Evolutionary conservation across 2,113 vertebrate species (phyloP).

Genomic region (Neogale vison): DNA sequence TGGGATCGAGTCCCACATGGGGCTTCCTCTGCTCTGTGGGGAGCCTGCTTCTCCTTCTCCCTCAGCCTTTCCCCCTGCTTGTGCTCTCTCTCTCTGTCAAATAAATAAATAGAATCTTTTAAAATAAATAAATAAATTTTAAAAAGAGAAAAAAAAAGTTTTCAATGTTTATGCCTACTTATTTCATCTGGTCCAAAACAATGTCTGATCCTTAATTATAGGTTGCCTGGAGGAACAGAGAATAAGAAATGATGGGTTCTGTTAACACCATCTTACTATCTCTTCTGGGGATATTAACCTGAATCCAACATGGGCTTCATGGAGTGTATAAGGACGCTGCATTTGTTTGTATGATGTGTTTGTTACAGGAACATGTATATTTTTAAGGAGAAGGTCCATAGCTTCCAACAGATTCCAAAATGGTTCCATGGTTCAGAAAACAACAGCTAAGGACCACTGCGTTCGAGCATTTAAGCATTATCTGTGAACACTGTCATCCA

Average conservation of each 20-base stretch:
- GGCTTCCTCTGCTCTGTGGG: no score
- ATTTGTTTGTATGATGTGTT: background rate
- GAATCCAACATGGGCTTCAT: background rate
- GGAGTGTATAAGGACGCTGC: background rate
- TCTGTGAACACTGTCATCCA: background rate
- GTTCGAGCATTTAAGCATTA: background rate
- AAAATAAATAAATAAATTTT: no score
- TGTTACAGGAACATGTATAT: background rate
- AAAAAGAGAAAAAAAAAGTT: background rate
- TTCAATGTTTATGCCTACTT: background rate
- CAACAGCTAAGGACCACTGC: background rate
- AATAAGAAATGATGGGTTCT: background rate
- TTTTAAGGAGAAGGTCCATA: background rate
- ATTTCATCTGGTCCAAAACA: conserved; percentile 18
- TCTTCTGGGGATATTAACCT: background rate
- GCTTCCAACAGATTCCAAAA: background rate
- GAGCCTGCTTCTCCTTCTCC: no score
- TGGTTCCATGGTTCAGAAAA: background rate
- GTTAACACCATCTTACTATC: background rate
- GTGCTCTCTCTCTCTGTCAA: no score
- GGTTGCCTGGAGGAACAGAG: background rate
- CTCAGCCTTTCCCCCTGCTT: no score
- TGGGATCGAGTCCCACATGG: no score
- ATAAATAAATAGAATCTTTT: no score
- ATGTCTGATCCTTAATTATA: background rate